A percentile compares a stretch with the other conserved stretches of the same genome.
phyloP scores from a whole-genome alignment of 2,113 vertebrate genomes.

The Suricata suricatta region DNA sequence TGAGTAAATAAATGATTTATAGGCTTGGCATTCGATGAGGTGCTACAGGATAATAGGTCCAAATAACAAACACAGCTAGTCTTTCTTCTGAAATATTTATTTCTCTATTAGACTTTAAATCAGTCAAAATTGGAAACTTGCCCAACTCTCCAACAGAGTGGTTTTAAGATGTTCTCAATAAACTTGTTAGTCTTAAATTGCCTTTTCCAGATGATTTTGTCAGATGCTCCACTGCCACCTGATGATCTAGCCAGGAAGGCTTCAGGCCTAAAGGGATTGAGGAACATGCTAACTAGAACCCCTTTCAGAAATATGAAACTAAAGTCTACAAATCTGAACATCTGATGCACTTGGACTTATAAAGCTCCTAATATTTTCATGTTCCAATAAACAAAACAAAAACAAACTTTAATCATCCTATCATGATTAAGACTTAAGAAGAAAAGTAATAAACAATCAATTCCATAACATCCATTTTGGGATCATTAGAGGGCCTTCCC shows the following conservation, averaged over 20 bases:
- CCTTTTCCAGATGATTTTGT: background rate
- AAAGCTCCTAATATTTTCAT: background rate
- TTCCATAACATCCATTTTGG: background rate
- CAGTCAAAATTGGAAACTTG: conserved; percentile 14
- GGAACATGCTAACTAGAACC: accelerated
- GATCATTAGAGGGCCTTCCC: background rate
- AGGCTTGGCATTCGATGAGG: background rate
- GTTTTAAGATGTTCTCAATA: background rate
- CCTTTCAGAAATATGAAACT: background rate
- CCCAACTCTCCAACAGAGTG: background rate
- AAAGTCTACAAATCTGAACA: background rate
- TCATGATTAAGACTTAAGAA: background rate
- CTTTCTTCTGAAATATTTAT: background rate
- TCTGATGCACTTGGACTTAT: background rate
- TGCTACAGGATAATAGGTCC: background rate
- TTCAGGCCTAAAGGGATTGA: background rate
- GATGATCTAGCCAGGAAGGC: background rate
- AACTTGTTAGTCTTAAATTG: background rate
- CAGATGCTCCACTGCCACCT: background rate
- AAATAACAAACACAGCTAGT: background rate
- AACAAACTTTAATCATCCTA: background rate
- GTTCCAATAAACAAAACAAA: background rate
- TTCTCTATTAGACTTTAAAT: background rate
- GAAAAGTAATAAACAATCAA: background rate
- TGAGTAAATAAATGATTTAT: background rate